Percentiles rank a stretch among this genome's conserved stretches.
These are phyloP conservation scores for Batillaria attramentaria DNA, from an alignment of 1,140 invertebrate genomes.

Conservation along the genomic window DNA sequence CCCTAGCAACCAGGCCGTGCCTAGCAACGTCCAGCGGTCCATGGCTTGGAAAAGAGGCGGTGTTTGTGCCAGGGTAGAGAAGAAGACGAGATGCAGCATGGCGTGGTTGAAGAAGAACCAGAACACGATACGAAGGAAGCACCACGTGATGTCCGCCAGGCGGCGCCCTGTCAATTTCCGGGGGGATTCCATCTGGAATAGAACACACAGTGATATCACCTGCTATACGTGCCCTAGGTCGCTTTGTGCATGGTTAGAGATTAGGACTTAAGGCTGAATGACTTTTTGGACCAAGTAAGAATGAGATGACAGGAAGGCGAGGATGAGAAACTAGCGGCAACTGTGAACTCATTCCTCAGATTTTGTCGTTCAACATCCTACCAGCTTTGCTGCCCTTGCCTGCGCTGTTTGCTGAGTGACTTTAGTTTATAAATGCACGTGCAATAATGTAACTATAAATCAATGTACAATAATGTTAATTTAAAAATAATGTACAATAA, in stretches of 20 bases:
- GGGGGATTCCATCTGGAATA: background rate
- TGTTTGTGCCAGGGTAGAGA: constrained; percentile 76
- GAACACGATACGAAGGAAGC: constrained; percentile 72
- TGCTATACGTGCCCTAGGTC: too few relatives aligned
- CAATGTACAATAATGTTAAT: background rate
- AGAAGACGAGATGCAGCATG: constrained; percentile 84
- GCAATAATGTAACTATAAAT: too few relatives aligned
- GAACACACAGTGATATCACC: background rate
- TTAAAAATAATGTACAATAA: background rate
- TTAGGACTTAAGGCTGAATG: too few relatives aligned
- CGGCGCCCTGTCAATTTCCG: background rate
- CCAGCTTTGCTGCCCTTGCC: too few relatives aligned
- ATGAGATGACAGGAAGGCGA: too few relatives aligned
- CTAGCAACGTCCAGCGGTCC: constrained; percentile 82
- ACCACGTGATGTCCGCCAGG: background rate
- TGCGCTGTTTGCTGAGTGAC: too few relatives aligned
- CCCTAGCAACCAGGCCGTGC: constrained; percentile 87
- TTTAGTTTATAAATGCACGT: too few relatives aligned
- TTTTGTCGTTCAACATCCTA: too few relatives aligned
- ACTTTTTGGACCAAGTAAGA: too few relatives aligned
- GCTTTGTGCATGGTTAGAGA: background rate
- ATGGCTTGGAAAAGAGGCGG: constrained; percentile 64
- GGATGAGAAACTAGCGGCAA: too few relatives aligned
- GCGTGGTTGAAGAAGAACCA: constrained; percentile 83
- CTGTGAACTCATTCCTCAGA: too few relatives aligned